phyloP scores from a whole-genome alignment of 2,113 vertebrate genomes.

The Poecile atricapillus region DNA sequence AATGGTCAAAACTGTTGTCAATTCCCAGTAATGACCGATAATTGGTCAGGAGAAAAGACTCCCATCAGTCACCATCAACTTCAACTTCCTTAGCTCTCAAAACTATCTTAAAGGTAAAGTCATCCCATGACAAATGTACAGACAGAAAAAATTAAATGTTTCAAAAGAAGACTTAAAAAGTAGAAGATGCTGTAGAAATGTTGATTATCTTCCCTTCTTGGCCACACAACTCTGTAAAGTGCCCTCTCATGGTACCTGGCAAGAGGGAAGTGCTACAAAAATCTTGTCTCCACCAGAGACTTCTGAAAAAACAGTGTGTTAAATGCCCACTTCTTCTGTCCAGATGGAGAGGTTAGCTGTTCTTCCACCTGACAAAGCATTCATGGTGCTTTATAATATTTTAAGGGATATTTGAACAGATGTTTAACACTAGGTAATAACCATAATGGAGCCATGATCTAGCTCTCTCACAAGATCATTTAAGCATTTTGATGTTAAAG shows the following conservation, averaged over 20 bases:
- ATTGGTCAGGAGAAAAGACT: no score
- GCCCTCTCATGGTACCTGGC: neutral
- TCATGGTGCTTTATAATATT: neutral
- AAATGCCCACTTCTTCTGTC: neutral
- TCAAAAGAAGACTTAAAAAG: neutral
- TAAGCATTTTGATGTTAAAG: neutral
- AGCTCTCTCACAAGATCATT: neutral
- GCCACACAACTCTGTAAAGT: accelerated
- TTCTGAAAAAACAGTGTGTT: neutral
- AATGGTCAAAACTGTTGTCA: no score
- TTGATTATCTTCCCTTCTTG: neutral
- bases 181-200: neutral
- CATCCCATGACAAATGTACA: no score
- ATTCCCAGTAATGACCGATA: no score
- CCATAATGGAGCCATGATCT: neutral
- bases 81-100: no score
- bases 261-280: neutral
- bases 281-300: neutral
- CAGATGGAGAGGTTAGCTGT: neutral
- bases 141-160: neutral
- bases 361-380: neutral
- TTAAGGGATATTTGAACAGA: neutral
- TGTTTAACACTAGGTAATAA: neutral
- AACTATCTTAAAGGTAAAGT: no score
- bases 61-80: no score